Base-by-base conservation (phyloP, 2,797 vertebrate species). In the Sciurus vulgaris region DNA sequence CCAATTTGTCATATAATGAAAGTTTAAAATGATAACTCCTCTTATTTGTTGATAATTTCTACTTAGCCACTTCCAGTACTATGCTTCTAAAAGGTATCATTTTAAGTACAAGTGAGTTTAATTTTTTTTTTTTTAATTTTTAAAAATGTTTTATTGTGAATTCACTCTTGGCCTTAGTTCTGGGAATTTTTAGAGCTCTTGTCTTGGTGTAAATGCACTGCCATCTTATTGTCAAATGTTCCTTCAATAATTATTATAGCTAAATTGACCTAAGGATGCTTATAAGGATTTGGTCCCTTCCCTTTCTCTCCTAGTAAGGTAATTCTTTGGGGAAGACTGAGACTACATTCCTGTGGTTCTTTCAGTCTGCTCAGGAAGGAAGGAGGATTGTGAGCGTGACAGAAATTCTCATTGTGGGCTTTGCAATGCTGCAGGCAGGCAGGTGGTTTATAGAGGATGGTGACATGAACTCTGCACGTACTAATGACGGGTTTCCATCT, bases 361-460 rank as follows among this genome's bases (percentile, higher is more conserved):
- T 96, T 93, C 93, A 47, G 96, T 96, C 87, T 91, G 47, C 79
- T 47, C 78, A 85, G 89, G 95, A 97, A 96, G 94, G 70, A 35
- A 89, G 93, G 93, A 88, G 81, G 13, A n/a, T 51, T 41, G 44
- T 13, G n/a, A 38, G 24, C 44, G 41, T 59, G 89, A 82, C 47
- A 87, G 44, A 74, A 59, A 49, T 17, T 83, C 38, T 94, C 5
- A 63, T 13, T 35, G 69, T 79, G 69, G 73, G 56, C 54, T 86
- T 77, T 92, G 61, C 61, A 35, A 24, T 89, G 30, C 3, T 8
- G 72, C 28, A 93, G 63, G 41, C 95, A 97, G 73, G 90, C 69
- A 95, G 95, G 93, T 85, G 89, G 91, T 95, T 96, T 91, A 72
- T 51, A 38, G 38, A 91, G 82, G 69, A 51, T 11, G n/a, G 82